Evolutionary conservation across 2,797 vertebrate species (phyloP), one percentile per base, ranked within the genome.

Genomic region (Galago senegalensis): DNA sequence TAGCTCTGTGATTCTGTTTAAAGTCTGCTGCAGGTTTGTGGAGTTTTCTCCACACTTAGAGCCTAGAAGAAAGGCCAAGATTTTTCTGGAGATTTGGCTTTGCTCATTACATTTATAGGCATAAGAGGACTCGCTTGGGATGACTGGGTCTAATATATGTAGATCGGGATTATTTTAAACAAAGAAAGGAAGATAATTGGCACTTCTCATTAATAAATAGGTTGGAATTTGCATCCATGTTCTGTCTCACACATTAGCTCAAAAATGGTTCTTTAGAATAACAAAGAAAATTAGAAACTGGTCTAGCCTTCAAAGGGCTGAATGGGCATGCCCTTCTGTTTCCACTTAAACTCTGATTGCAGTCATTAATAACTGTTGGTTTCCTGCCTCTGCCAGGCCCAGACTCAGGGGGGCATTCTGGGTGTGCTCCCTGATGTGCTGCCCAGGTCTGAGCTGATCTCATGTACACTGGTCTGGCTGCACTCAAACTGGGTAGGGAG

Each of bases 211-310:
- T 83, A 60, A 81, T 96, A 77, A 86, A 60, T 83, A 82, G 43
- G 56, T 63, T 94, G 46, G 43, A 46, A 16, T 94, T 87, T 96
- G 37, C 29, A 56, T 56, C n/a, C n/a, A 46, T 63, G 14, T 84
- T 75, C 25, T 40, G 34, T 77, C 53, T 91, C 18, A 72, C 27
- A 40, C 5, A 61, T 87, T 63, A 89, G 46, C 65, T 91, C 12
- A 60, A 77, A 96, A 76, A 43, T 87, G 21, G 58, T 88, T 92
- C 67, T 92, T 94, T 43, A 97, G 53, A 67, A 79, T 73, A 90
- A 92, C 40, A 89, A 82, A 49, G n/a, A 87, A 86, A 92, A 92
- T 73, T 79, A 88, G 80, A 88, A 89, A 76, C 5, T 10, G 31
- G 77, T 58, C 58, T 31, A 83, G 63, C 9, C 11, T 87, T 63